phyloP scores from a whole-genome alignment of 1,140 invertebrate species.

The Pissodes strobi region DNA sequence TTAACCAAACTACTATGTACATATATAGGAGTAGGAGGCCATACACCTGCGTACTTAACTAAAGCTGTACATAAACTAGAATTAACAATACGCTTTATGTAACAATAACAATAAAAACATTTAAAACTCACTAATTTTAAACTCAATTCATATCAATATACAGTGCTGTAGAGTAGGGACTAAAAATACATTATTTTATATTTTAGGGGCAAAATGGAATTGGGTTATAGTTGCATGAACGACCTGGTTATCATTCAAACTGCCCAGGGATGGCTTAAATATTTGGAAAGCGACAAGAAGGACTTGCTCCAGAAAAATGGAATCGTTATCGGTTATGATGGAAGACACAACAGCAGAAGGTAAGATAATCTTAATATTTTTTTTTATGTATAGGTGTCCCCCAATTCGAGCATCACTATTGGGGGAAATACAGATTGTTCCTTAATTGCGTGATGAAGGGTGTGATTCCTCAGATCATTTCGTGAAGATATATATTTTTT shows the following conservation, averaged over 20 bases:
- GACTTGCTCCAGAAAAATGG: conserved; percentile 65
- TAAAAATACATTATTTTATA: too few species aligned
- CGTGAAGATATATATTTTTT: too few species aligned
- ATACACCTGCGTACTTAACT: too few species aligned
- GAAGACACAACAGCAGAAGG: conserved; percentile 91
- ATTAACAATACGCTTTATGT: too few species aligned
- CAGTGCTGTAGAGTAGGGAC: not conserved
- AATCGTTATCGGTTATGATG: conserved; percentile 93
- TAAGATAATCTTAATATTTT: conserved; percentile 54
- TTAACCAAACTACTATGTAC: too few species aligned
- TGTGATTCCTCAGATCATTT: too few species aligned
- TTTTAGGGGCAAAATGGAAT: conserved; percentile 84
- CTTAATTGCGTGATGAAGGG: too few species aligned
- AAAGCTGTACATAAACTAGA: too few species aligned
- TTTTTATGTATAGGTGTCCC: not conserved
- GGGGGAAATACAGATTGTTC: too few species aligned
- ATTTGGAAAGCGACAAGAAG: conserved; percentile 66
- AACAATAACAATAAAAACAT: not conserved
- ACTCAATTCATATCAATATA: not conserved
- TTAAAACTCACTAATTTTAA: not conserved
- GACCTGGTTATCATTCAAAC: conserved; percentile 97
- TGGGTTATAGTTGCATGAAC: conserved; percentile 94
- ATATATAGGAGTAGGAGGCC: too few species aligned
- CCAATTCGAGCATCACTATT: too few species aligned
- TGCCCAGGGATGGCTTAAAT: conserved; percentile 88